Percentiles rank a stretch among this genome's conserved stretches.
phyloP scores from a whole-genome alignment of 2,888 invertebrate species.

The Micropterix aruncella region DNA sequence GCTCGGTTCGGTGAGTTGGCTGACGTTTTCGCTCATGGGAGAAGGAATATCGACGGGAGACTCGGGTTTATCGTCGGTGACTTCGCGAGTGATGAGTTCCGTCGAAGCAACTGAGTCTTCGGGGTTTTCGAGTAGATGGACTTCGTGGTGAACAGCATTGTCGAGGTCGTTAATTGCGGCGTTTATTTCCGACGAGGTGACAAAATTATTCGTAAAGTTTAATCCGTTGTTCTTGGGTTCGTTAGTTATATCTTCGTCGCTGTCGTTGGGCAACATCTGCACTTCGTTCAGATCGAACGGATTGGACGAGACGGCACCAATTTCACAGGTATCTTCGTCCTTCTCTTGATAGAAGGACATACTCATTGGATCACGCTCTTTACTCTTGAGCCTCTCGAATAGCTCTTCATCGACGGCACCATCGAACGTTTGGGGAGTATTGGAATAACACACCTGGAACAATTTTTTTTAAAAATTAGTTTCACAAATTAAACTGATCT shows the following conservation, averaged over 20 bases:
- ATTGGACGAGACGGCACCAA: slow-evolving; percentile 22
- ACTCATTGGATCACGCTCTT: slow-evolving; percentile 48
- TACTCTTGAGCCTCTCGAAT: slow-evolving; percentile 36
- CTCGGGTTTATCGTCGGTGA: slow-evolving; percentile 11
- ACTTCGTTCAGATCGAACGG: slow-evolving; percentile 45
- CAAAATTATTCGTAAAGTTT: slow-evolving; percentile 16
- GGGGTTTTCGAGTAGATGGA: slow-evolving; percentile 7
- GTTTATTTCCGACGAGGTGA: slow-evolving; percentile 14
- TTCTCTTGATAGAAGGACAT: slow-evolving; percentile 51
- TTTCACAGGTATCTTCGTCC: slow-evolving; percentile 37
- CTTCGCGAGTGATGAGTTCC: slow-evolving; percentile 26
- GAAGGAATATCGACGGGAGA: slow-evolving; percentile 5
- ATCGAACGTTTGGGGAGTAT: slow-evolving; percentile 28
- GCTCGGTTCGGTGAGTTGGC: slow-evolving; percentile 9
- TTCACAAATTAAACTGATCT: too few species aligned
- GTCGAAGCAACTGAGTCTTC: slow-evolving; percentile 24
- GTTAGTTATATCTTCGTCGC: slow-evolving; percentile 29
- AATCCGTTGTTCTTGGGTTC: slow-evolving; percentile 29
- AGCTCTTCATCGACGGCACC: slow-evolving; percentile 31
- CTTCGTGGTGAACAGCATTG: slow-evolving; percentile 15
- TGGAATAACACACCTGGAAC: slow-evolving; percentile 31
- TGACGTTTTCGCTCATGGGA: slow-evolving; percentile 8
- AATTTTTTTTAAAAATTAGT: too few species aligned
- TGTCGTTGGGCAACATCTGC: slow-evolving; percentile 34
- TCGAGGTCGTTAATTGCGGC: slow-evolving; percentile 17